Conservation (phyloP, 1,140 invertebrate genomes). For the Phortica variegata region DNA sequence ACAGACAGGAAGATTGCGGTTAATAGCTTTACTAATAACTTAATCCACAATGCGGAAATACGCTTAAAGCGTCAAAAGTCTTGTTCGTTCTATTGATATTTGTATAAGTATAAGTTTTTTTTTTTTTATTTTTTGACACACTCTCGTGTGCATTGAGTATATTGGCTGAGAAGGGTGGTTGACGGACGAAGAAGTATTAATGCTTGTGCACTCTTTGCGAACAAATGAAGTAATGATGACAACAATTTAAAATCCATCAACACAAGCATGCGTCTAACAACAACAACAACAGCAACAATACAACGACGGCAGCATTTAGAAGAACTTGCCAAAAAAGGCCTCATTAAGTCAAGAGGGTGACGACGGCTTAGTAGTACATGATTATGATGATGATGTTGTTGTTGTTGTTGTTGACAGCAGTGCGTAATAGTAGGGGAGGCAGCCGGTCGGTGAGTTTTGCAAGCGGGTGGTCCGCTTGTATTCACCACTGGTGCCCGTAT, state of each 20-base stretch:
- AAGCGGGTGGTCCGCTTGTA: too few relatives aligned
- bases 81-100: not conserved
- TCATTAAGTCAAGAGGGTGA: slow-evolving; percentile 56
- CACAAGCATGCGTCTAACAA: slow-evolving; percentile 20
- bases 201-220: slow-evolving; percentile 13
- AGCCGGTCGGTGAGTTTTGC: too few relatives aligned
- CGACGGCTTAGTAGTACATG: slow-evolving; percentile 4
- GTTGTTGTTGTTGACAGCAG: slow-evolving; percentile 1
- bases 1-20: too few relatives aligned
- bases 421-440: slow-evolving; percentile 1
- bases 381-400: slow-evolving; percentile 23
- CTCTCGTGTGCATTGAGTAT: too few relatives aligned
- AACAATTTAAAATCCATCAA: slow-evolving; percentile 56
- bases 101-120: too few relatives aligned
- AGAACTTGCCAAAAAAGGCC: slow-evolving; percentile 53
- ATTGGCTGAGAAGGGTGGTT: slow-evolving; percentile 8
- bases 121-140: too few relatives aligned
- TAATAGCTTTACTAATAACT: slow-evolving; percentile 10
- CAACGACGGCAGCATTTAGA: too few relatives aligned
- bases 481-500: too few relatives aligned
- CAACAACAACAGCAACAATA: too few relatives aligned
- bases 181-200: slow-evolving; percentile 6
- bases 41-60: slow-evolving; percentile 14
- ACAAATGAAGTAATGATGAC: slow-evolving; percentile 46
- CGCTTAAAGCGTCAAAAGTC: slow-evolving; percentile 30